Base-by-base conservation (phyloP, 1,140 invertebrate genomes). In the Harpegnathos saltator region DNA sequence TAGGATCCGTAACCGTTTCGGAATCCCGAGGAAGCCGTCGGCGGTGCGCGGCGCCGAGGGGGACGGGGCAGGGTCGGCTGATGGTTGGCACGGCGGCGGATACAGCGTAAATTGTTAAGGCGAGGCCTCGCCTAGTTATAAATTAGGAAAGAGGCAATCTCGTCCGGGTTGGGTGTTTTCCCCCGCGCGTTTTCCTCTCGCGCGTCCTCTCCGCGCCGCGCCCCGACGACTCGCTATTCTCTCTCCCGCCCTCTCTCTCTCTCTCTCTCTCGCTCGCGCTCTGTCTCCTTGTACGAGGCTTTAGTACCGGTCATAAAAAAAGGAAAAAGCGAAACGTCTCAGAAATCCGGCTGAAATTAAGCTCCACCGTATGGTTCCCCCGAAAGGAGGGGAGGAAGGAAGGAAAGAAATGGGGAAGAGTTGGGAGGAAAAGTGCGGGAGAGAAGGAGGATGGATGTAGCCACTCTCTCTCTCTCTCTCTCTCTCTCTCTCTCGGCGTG, bases 111-210 rank as follows among this genome's bases (percentile, higher is more conserved):
- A 91, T 91, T 91, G 88, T 91, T 91, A 91, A 91, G 88, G 91
- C 89, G 85, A 83, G 84, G 87, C 80, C 90, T 85, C 86, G 89
- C 74, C 88, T 91, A 91, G 91, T 91, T 91, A 90, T 91, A 91
- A 91, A 91, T 91, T 91, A 91, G 91, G 87, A 90, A 91, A 85
- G 89, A 91, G 89, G 89, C 91, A 91, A 91, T 91, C 91, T 91
- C 88, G 90, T 89, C 54, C 82, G 61, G 59, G 29, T 80, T 78
- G 81, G 85, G 74, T 87, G 69, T 87, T 87, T 81, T 63, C 74
- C 48, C 56, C 75, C 69, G 69, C 69, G 69, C 78, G 74, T 82
- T 82, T 82, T 48, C 54, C 9, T 44, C 38, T 44, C 38, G 38
- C 78, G 50, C 81, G 58, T 14, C 11, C 29, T 44, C 54, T 65